Conservation (phyloP, 2,888 invertebrate genomes). For the Parthenolecanium corni region DNA sequence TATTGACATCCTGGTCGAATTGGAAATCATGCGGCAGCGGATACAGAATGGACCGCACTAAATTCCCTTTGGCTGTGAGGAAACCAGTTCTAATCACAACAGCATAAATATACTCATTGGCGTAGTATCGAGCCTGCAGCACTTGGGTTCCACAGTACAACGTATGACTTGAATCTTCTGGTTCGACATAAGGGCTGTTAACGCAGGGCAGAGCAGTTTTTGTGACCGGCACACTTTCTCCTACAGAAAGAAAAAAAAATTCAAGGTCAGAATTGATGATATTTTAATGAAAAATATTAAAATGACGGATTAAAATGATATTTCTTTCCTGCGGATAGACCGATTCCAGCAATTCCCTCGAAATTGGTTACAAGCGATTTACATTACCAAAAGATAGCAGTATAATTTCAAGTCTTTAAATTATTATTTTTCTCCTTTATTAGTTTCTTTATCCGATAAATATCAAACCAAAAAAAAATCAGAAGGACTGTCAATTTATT, state of each 20-base stretch:
- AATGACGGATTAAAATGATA: too few relatives aligned
- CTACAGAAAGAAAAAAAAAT: constrained; percentile 40
- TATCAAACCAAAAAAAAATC: too few relatives aligned
- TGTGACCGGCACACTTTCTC: constrained; percentile 86
- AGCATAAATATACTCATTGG: constrained; percentile 50
- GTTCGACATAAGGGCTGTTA: constrained; percentile 52
- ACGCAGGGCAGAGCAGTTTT: constrained; percentile 61
- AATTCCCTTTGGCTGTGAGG: constrained; percentile 62
- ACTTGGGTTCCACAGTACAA: constrained; percentile 84
- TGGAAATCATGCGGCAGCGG: constrained; percentile 65
- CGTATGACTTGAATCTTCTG: constrained; percentile 67
- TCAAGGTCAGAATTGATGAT: neutral
- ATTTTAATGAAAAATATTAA: too few relatives aligned
- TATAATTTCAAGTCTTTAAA: too few relatives aligned
- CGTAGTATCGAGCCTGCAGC: constrained; percentile 73
- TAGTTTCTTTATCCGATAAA: too few relatives aligned
- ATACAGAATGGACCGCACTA: constrained; percentile 66
- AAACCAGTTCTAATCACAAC: constrained; percentile 44
- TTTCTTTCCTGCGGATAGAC: too few relatives aligned
- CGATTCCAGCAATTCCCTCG: too few relatives aligned
- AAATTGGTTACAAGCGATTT: too few relatives aligned
- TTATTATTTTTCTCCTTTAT: too few relatives aligned
- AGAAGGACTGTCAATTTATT: too few relatives aligned
- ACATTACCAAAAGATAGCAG: too few relatives aligned
- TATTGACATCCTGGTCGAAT: constrained; percentile 61